These are phyloP conservation scores for Cydia pomonella DNA, from an alignment of 1,140 invertebrate species.

Conservation along the genomic window DNA sequence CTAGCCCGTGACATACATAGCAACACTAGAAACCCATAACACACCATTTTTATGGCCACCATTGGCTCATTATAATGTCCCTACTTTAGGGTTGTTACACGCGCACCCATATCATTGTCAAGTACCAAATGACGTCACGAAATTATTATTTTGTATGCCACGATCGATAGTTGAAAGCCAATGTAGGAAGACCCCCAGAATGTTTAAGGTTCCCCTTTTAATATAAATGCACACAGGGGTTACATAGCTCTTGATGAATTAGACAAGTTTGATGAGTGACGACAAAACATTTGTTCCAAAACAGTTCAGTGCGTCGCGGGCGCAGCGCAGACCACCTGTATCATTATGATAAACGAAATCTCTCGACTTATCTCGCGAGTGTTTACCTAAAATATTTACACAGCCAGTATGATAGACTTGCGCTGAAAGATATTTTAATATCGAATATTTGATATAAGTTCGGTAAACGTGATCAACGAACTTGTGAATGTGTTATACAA, in stretches of 20 bases:
- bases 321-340: slow-evolving; percentile 61
- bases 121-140: slow-evolving; percentile 59
- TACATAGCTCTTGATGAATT: slow-evolving; percentile 48
- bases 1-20: slow-evolving; percentile 18
- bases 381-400: slow-evolving; percentile 45
- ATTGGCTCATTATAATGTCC: slow-evolving; percentile 51
- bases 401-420: slow-evolving; percentile 38
- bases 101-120: slow-evolving; percentile 54
- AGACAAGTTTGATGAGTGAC: slow-evolving; percentile 32
- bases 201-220: slow-evolving; percentile 47
- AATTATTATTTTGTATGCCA: slow-evolving; percentile 60
- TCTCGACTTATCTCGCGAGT: slow-evolving; percentile 47
- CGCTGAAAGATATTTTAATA: slow-evolving; percentile 24
- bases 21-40: slow-evolving; percentile 12
- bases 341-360: slow-evolving; percentile 49
- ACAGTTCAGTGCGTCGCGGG: slow-evolving; percentile 53
- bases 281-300: slow-evolving; percentile 10
- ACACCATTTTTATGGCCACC: slow-evolving; percentile 38
- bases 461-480: neutral
- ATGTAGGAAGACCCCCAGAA: slow-evolving; percentile 48
- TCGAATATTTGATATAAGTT: slow-evolving; percentile 3
- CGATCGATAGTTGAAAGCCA: slow-evolving; percentile 59
- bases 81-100: slow-evolving; percentile 57
- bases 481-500: neutral
- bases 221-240: slow-evolving; percentile 45